Percentiles rank a stretch among this genome's conserved stretches.
Conservation (phyloP, 2,888 invertebrate genomes). For the Ditula angustiorana region DNA sequence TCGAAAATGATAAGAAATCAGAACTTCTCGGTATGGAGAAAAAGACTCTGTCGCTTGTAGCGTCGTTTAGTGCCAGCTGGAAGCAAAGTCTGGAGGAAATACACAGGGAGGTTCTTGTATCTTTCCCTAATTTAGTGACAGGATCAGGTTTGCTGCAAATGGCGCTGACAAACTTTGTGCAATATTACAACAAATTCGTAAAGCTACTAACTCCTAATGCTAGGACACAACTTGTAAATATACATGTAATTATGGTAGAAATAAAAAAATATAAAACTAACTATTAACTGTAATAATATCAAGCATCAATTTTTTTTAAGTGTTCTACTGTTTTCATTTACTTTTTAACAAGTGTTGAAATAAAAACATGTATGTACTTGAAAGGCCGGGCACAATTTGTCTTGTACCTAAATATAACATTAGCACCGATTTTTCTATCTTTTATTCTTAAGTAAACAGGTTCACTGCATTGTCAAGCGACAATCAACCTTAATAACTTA, state of each 20-base stretch:
- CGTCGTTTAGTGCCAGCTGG: slow-evolving; percentile 97
- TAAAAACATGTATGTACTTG: too few species aligned
- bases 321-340: too few species aligned
- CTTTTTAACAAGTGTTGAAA: too few species aligned
- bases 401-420: too few species aligned
- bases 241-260: slow-evolving; percentile 99
- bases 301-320: not conserved
- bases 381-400: too few species aligned
- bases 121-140: slow-evolving; percentile 98
- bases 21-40: slow-evolving; percentile 91
- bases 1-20: slow-evolving; percentile 91
- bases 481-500: too few species aligned
- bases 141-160: slow-evolving; percentile 97
- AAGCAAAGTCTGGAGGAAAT: slow-evolving; percentile 97
- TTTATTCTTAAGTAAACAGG: too few species aligned
- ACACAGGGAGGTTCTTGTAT: slow-evolving; percentile 96
- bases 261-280: slow-evolving; percentile 99
- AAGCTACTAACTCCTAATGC: slow-evolving; percentile 95
- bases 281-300: slow-evolving; percentile 86
- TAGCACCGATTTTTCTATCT: too few species aligned
- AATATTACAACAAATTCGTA: slow-evolving; percentile 99
- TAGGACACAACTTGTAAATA: slow-evolving; percentile 96
- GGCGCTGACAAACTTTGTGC: slow-evolving; percentile 97
- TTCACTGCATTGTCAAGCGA: too few species aligned
- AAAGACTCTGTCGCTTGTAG: slow-evolving; percentile 93